Base-by-base conservation (phyloP, 2,797 vertebrate species). In the Sylvilagus floridanus region DNA sequence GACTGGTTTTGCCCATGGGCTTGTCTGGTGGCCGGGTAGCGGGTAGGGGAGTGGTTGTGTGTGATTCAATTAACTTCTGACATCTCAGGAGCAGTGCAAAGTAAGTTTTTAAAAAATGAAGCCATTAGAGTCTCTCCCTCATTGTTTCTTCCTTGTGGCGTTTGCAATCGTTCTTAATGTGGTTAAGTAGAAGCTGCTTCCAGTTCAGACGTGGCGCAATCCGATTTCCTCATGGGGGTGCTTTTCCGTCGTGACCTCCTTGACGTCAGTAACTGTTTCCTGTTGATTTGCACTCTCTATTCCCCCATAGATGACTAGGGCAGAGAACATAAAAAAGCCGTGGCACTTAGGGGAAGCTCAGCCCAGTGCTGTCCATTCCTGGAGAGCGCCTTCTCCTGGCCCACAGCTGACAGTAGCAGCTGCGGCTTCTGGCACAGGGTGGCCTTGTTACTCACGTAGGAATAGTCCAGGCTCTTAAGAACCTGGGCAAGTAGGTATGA, bases 201-300 rank as follows among this genome's bases (percentile, higher is more conserved):
- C 85, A 78, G 95, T 95, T 95, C 86, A 91, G 94, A 91, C 93
- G 3, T 98, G 97, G 96, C 73, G 95, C 97, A 98, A 96, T 54
- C 90, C 68, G 79, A 95, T 98, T 98, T 98, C 98, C 95, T 97
- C 96, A 71, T 47, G 24, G 6, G 90, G 96, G 94, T 89, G 68
- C 95, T 21, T 10, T 96, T 93, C 92, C 88, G 89, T 97, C 90
- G 95, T 0, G 35, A 90, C 96, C 84, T 88, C 94, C 94, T 96
- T 95, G 26, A 68, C 95, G 85, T 98, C 98, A 97, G 63, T 82
- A 24, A 97, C 86, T 0, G 4, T 91, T 98, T 98, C 98, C 98
- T 98, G 97, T 98, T 98, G 97, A 97, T 96, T 90, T 96, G 95
- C 97, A 96, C 88, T 91, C 76, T 77, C 65, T 78, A 3, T 97